Base-by-base conservation (phyloP, 1,140 invertebrate genomes). In the Zaprionus lachaisei region DNA sequence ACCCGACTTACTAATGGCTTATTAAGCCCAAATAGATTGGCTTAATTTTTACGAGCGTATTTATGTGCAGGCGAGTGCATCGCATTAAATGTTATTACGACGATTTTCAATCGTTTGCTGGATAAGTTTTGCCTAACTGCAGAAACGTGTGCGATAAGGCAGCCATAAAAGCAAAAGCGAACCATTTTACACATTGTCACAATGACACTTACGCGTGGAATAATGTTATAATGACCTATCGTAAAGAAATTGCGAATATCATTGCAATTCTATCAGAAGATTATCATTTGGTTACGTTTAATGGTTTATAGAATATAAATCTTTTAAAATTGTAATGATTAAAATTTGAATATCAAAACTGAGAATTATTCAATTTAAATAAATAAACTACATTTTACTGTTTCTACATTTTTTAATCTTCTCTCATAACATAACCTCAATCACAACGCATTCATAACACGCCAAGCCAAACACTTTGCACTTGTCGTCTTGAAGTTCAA, bases 1-100 rank as follows among this genome's bases (percentile, higher is more conserved):
- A 90, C 84, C 64, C 73, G 79, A 69, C 85, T 89, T 72, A 90
- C 84, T 90, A 84, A 89, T 90, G 85, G 85, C 84, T 89, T 90
- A 90, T 89, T 89, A 89, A 89, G 66, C 80, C 81, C 84, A 89
- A 87, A 81, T 81, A 81, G 81, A 90, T 89, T 83, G 81, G 72
- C 80, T 87, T 89, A 77, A 71, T 79, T 81, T 81, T 79, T 76
- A 76, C 68, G 68, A 71, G 60, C 68, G 55, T 49, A 79, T 74
- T 80, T 68, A 87, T 89, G 81, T 83, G 83, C 73, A 75, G 57
- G 78, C 78, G 71, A 89, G 68, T 75, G 74, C 74, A 81, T 72
- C 81, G 79, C 68, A 83, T 84, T 80, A 73, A 83, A 66, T 80
- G 60, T 77, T 74, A 86, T 66, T 66, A 72, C 64, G 31, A 26